phyloP scores from a whole-genome alignment of 2,888 invertebrate species.

The Trachelus tabidus region DNA sequence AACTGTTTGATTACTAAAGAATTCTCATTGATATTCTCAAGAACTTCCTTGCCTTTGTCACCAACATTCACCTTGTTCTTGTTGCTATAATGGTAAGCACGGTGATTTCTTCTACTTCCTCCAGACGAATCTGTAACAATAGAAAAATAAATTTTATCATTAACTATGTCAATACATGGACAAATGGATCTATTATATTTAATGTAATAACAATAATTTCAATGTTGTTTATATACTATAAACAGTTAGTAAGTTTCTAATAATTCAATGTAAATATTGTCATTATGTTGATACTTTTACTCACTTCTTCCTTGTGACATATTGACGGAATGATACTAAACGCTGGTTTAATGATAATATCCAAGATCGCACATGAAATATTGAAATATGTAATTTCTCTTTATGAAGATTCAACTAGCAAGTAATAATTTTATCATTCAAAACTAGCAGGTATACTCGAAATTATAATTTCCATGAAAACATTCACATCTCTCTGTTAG shows the following conservation, averaged over 20 bases:
- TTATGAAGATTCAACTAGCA: background rate
- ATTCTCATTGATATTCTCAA: slow-evolving; percentile 66
- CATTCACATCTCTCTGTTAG: background rate
- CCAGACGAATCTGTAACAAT: background rate
- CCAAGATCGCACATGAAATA: background rate
- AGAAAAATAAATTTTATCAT: background rate
- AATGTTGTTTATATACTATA: no score
- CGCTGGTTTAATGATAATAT: background rate
- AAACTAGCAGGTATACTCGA: background rate
- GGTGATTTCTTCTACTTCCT: slow-evolving; percentile 12
- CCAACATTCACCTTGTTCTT: slow-evolving; percentile 57
- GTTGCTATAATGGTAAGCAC: slow-evolving; percentile 26
- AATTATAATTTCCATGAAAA: background rate
- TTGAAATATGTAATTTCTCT: background rate
- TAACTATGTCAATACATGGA: background rate
- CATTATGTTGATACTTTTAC: background rate
- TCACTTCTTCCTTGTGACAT: background rate
- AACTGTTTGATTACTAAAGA: slow-evolving; percentile 74
- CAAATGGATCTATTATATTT: background rate
- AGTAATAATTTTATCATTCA: background rate
- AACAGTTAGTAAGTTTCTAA: background rate
- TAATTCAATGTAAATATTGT: background rate
- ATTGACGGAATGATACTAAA: background rate
- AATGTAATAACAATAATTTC: background rate
- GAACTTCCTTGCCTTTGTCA: slow-evolving; percentile 64